Conservation (phyloP, 35 echinoderm and acorn worm genomes). For the Patiria miniata region DNA sequence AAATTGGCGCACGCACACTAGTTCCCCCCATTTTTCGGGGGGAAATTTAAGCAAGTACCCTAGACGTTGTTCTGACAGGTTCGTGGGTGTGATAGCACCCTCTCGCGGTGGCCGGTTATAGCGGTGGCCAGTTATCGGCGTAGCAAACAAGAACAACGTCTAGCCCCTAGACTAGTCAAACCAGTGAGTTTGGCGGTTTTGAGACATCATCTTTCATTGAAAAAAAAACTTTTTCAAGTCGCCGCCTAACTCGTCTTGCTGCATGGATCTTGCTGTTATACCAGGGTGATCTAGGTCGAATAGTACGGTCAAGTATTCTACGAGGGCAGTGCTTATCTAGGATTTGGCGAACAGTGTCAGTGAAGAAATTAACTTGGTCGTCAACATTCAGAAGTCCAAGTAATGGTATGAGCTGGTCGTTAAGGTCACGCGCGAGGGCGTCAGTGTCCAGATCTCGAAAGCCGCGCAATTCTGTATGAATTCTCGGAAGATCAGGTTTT, state of each 20-base stretch:
- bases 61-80: no score
- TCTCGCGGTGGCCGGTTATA: no score
- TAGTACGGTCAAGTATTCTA: not conserved
- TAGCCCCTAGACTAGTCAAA: no score
- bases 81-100: no score
- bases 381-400: not conserved
- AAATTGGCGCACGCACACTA: no score
- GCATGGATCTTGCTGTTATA: slow-evolving; percentile 23
- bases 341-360: not conserved
- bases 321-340: not conserved
- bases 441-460: not conserved
- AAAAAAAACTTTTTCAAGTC: no score
- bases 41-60: no score
- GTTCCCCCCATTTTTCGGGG: no score
- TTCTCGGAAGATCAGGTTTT: not conserved
- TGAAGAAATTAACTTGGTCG: not conserved
- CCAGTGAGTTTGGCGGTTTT: no score
- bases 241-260: not conserved
- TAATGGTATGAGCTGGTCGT: not conserved
- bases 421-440: not conserved
- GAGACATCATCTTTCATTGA: no score
- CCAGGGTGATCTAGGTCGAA: not conserved
- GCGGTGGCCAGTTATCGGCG: no score
- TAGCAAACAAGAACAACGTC: no score
- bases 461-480: not conserved